Evolutionary conservation across 2,797 vertebrate genomes (phyloP), one percentile per base, ranked within the genome.

Genomic region (Petrocephalus schoutedeni): DNA sequence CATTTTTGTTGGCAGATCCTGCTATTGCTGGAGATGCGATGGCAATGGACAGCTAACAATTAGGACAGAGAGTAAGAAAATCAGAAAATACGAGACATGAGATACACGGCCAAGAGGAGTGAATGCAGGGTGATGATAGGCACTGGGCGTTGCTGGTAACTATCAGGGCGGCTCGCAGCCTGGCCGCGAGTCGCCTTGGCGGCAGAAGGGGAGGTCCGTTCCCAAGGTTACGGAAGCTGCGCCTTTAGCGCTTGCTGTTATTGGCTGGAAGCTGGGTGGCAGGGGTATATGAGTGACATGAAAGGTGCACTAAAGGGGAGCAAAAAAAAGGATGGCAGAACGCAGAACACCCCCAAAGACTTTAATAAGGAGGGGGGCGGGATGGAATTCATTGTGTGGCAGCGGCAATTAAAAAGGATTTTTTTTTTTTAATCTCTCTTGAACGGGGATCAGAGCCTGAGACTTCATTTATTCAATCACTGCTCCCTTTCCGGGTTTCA

Each of bases 391-490:
- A 19, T 59, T 58, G 82, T 56, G 49, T 56, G 28, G 53, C 56
- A 16, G 21, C 32, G 28, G 14, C 53, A 85, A 85, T 85, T 85
- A 85, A 85, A 85, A 59, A 32, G 84, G 23, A 10, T 85, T 85
- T 56, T 57, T 85, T 56, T 49, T 71, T 53, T 53, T 83, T 56
- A 16, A 85, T 85, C 56, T 54, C 54, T 28, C 28, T 7, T 58
- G 28, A 19, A 57, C 7, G 53, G 14, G 56, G 21, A 57, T 21
- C 54, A 19, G 53, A 36, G 53, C 58, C 56, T 9, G 84, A 41
- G 84, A 36, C 56, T 85, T 59, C 54, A 58, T 85, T 85, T 58
- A 58, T 85, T 57, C 84, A 85, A 57, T 57, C 84, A 36, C 14
- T 58, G 84, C 28, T 58, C 23, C 21, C 58, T 61, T 21, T 36